Percentiles rank a stretch among this genome's conserved stretches.
These are phyloP conservation scores for Myripristis murdjan DNA, from an alignment of 2,797 vertebrate species.

Conservation along the genomic window DNA sequence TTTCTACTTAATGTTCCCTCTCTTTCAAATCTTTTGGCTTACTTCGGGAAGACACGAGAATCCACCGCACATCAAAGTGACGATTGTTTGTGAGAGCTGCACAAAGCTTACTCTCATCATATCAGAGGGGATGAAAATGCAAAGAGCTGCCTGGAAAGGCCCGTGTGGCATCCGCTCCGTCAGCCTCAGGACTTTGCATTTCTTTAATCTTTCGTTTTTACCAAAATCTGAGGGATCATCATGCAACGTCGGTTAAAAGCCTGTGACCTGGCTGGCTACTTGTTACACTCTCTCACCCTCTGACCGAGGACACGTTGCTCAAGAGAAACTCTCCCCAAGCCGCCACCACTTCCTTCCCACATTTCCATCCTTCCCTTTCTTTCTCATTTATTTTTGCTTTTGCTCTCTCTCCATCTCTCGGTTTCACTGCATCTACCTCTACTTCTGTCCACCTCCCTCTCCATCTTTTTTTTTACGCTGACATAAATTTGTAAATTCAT, in stretches of 20 bases:
- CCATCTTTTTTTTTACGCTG: background rate
- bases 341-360: background rate
- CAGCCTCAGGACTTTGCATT: background rate
- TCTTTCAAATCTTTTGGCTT: background rate
- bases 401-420: conserved; percentile 8
- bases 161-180: background rate
- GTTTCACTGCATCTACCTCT: too few relatives aligned
- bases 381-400: background rate
- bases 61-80: background rate
- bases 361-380: too few relatives aligned
- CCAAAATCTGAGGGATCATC: background rate
- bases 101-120: background rate
- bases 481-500: too few relatives aligned
- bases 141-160: background rate
- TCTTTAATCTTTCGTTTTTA: background rate
- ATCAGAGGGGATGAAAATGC: background rate
- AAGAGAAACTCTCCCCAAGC: background rate
- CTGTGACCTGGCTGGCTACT: background rate
- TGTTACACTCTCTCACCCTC: background rate
- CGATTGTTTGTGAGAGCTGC: background rate
- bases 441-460: conserved; percentile 7
- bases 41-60: background rate
- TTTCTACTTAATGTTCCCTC: background rate
- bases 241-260: background rate
- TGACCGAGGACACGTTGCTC: background rate